Conservation (phyloP, 2,888 invertebrate genomes). For the Orthonychiurus folsomi region DNA sequence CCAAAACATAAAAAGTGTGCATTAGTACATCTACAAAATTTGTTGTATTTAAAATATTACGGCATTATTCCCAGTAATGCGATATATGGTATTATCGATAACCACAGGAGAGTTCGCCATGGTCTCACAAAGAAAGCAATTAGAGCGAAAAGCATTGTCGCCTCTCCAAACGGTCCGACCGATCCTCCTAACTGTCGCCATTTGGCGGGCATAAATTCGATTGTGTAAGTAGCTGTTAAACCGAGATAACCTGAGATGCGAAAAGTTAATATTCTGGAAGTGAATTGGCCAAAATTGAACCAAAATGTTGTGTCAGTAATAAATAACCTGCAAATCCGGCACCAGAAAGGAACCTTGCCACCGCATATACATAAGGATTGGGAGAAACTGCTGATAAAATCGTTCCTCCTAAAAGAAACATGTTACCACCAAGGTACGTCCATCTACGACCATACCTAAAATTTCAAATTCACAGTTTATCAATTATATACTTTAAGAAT, state of each 20-base stretch:
- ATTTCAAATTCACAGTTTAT: too few relatives aligned
- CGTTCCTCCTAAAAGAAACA: neutral
- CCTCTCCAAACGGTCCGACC: slow-evolving; percentile 36
- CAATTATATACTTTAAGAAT: too few relatives aligned
- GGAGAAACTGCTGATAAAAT: slow-evolving; percentile 12
- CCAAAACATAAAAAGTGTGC: neutral
- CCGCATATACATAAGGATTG: slow-evolving; percentile 15
- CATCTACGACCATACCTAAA: slow-evolving; percentile 9
- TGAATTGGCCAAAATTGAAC: too few relatives aligned
- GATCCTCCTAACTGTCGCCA: slow-evolving; percentile 30
- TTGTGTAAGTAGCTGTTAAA: slow-evolving; percentile 29
- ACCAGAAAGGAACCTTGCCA: slow-evolving; percentile 6
- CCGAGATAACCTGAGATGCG: slow-evolving; percentile 25
- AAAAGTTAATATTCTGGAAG: too few relatives aligned
- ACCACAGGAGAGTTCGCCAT: slow-evolving; percentile 33
- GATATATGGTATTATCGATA: slow-evolving; percentile 28
- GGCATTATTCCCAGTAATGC: slow-evolving; percentile 21
- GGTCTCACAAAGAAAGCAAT: slow-evolving; percentile 30
- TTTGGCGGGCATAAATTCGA: slow-evolving; percentile 35
- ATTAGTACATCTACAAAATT: neutral
- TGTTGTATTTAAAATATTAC: neutral
- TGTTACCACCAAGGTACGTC: neutral
- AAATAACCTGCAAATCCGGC: neutral
- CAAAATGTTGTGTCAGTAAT: too few relatives aligned
- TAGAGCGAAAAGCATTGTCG: slow-evolving; percentile 26